Evolutionary conservation across 1,140 invertebrate genomes (phyloP).

Genomic region (Cyclargus thomasi): DNA sequence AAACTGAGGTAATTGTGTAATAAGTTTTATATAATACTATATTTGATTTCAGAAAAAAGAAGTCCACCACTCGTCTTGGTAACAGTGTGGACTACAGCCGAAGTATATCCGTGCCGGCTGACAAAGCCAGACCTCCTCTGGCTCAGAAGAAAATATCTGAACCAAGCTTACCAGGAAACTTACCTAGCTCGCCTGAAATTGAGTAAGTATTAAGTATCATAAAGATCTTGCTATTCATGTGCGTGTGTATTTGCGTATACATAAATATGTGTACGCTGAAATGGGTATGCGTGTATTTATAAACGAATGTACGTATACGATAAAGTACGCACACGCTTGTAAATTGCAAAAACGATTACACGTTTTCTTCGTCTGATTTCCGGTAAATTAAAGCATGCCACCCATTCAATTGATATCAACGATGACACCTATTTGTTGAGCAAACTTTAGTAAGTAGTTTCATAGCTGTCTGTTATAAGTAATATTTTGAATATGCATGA

Average conservation of each 20-base stretch:
- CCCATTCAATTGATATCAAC: neutral
- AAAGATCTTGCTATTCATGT: neutral
- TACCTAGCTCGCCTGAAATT: slow-evolving; percentile 79
- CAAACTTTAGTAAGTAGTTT: neutral
- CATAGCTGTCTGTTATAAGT: slow-evolving; percentile 17
- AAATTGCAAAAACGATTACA: neutral
- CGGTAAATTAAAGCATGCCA: slow-evolving; percentile 18
- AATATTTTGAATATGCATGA: slow-evolving; percentile 36
- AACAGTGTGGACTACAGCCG: slow-evolving; percentile 83
- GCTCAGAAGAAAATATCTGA: slow-evolving; percentile 67
- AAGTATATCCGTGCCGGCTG: slow-evolving; percentile 90
- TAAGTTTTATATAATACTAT: slow-evolving; percentile 11
- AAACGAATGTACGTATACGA: too few relatives aligned
- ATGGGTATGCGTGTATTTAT: too few relatives aligned
- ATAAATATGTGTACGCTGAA: too few relatives aligned
- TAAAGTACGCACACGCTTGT: neutral
- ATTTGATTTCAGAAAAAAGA: slow-evolving; percentile 78
- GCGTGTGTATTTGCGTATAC: neutral
- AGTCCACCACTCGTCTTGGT: slow-evolving; percentile 75
- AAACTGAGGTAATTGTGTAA: too few relatives aligned
- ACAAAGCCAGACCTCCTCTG: slow-evolving; percentile 59
- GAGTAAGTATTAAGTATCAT: slow-evolving; percentile 70
- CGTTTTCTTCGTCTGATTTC: neutral
- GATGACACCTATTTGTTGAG: neutral
- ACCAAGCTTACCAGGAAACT: slow-evolving; percentile 60